Evolutionary conservation across 2,113 vertebrate species (phyloP).

Genomic region (Dendropsophus ebraccatus): DNA sequence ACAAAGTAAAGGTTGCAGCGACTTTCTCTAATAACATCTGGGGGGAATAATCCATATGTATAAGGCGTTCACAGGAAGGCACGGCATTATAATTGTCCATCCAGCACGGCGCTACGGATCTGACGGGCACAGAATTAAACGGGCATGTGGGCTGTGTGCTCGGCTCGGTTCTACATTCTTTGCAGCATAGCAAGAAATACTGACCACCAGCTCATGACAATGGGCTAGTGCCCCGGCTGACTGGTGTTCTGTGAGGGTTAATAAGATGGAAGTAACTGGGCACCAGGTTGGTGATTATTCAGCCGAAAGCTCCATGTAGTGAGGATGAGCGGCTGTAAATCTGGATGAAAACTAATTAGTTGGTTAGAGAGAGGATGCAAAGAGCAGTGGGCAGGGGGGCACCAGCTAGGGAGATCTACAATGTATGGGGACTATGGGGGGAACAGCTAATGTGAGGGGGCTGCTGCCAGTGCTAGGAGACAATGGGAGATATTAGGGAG

Average conservation of each 20-base stretch:
- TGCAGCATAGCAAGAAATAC: not conserved
- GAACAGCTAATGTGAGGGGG: not conserved
- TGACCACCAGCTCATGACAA: not conserved
- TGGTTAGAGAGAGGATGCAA: conserved; percentile 19
- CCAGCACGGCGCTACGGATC: not conserved
- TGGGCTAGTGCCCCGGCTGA: not conserved
- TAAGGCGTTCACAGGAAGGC: not conserved
- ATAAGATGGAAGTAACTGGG: not conserved
- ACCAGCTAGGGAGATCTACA: not conserved
- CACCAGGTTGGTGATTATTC: conserved; percentile 21
- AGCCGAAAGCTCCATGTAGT: conserved; percentile 13
- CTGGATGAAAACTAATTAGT: conserved; percentile 19
- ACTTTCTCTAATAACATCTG: conserved; percentile 23
- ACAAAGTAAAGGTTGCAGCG: conserved; percentile 31
- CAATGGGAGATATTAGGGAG: not conserved
- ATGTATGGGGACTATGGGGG: not conserved
- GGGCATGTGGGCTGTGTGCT: not conserved
- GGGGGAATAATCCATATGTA: conserved; percentile 19
- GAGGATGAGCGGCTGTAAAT: conserved; percentile 10
- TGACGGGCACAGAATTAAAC: not conserved
- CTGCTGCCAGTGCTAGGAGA: not conserved
- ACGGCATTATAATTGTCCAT: not conserved
- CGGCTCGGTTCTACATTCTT: not conserved
- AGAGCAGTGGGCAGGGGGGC: not conserved
- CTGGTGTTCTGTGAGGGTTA: not conserved